A percentile compares a stretch with the other conserved stretches of the same genome.
Evolutionary conservation across 2,888 invertebrate species (phyloP).

Genomic region (Elaeidobius kamerunicus): DNA sequence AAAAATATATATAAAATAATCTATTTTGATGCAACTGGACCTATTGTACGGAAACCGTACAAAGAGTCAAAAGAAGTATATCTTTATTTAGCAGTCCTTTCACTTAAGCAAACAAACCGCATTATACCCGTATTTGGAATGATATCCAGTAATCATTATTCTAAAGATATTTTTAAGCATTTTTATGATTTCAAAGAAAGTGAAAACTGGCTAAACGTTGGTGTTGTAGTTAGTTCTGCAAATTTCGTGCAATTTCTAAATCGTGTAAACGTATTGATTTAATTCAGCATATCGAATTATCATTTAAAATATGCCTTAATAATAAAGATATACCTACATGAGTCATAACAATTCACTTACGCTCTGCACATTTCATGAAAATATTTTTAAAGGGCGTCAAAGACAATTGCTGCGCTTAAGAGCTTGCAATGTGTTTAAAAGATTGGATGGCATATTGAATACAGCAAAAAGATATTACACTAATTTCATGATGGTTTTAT

Average conservation of each 20-base stretch:
- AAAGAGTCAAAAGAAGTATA: slow-evolving; percentile 13
- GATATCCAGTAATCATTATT: slow-evolving; percentile 17
- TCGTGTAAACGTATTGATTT: neutral
- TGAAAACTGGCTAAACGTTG: no score
- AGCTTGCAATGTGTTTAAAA: slow-evolving; percentile 1
- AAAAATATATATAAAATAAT: neutral
- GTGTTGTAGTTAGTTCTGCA: slow-evolving; percentile 15
- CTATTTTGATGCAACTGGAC: slow-evolving; percentile 19
- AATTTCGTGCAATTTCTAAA: neutral
- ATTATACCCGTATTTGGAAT: slow-evolving; percentile 24
- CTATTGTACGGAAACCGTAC: slow-evolving; percentile 15
- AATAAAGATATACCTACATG: neutral
- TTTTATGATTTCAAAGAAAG: slow-evolving; percentile 12
- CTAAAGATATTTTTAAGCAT: slow-evolving; percentile 19
- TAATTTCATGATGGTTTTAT: neutral
- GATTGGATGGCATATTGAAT: slow-evolving; percentile 1
- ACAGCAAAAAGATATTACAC: neutral
- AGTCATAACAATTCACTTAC: slow-evolving; percentile 5
- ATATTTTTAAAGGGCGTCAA: slow-evolving; percentile 7
- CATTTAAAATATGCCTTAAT: neutral
- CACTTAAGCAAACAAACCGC: neutral
- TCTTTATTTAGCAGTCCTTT: slow-evolving; percentile 15
- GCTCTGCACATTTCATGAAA: slow-evolving; percentile 13
- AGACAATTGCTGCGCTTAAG: neutral
- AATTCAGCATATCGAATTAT: neutral